phyloP scores from a whole-genome alignment of 64 coral and sea anemone genomes.

The Astreopora myriophthalma region DNA sequence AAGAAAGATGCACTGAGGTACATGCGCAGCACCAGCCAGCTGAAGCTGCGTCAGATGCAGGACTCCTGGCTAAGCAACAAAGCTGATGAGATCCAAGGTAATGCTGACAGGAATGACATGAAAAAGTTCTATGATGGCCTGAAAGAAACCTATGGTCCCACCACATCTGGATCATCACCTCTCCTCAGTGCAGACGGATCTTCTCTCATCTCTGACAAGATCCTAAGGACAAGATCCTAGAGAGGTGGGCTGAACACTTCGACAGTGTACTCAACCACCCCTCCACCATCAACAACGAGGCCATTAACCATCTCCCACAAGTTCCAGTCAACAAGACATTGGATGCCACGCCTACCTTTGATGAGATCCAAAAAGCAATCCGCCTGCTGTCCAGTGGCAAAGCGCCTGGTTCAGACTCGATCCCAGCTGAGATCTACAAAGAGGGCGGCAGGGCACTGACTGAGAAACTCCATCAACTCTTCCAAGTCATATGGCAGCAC shows the following conservation, averaged over 20 bases:
- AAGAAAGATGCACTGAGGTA: neutral
- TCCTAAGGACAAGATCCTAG: neutral
- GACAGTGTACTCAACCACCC: neutral
- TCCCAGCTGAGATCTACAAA: constrained; percentile 33
- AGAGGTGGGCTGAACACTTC: constrained; percentile 20
- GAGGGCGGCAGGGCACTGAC: neutral
- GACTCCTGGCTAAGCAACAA: constrained; percentile 1
- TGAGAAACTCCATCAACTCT: neutral
- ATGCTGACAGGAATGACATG: constrained; percentile 35
- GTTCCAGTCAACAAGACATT: neutral
- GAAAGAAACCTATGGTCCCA: constrained; percentile 16
- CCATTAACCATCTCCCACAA: neutral
- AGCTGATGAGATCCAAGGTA: constrained; percentile 24
- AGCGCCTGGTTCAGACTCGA: too few relatives aligned
- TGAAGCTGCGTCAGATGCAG: neutral
- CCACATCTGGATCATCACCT: neutral
- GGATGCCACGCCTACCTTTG: too few relatives aligned
- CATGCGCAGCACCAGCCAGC: neutral
- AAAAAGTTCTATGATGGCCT: constrained; percentile 32
- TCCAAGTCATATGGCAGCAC: neutral
- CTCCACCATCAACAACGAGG: neutral
- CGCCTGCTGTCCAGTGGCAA: too few relatives aligned
- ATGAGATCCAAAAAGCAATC: too few relatives aligned
- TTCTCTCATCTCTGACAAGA: neutral
- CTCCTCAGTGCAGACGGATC: neutral